Base-by-base conservation (phyloP, 64 coral and sea anemone species). In the Acropora tenuis region DNA sequence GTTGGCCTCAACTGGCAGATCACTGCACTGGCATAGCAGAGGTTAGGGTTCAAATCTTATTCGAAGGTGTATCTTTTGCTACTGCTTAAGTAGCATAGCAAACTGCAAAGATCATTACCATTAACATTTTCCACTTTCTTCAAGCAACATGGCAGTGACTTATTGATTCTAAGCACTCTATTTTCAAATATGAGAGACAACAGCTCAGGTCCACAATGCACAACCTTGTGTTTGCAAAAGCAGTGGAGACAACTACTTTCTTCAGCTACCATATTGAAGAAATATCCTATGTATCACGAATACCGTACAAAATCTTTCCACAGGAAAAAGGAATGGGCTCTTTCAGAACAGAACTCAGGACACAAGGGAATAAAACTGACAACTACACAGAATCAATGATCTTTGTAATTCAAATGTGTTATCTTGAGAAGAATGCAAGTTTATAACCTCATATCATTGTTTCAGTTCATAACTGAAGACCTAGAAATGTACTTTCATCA, bases 311-410 rank as follows among this genome's bases (percentile, higher is more conserved):
- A 63, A 63, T 8, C 59, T 63, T 13, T 63, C 15, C 9, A 63
- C 59, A 63, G 59, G 59, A 63, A 63, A 63, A 63, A 92, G 18
- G 58, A 30, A 18, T 92, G 59, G 59, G 30, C 30, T 86, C 73
- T 20, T 68, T 87, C 11, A 11, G 75, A 16, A 8, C 11, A 1
- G 74, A 84, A 50, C 74, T 92, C 0, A 92, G 72, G 68, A 86
- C 90, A 52, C 69, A 74, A 6, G 90, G 90, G 2, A 92, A 92
- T 55, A 92, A 92, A 3, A 92, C 75, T 18, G 90, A 92, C 40
- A 87, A 92, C 61, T 87, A 87, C 77, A 87, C 90, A 2, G 83
- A 93, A 30, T 93, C 91, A n/a, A 93, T 87, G 83, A 87, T 93
- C 63, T 52, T 63, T 63, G 79, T 94, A 8, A 8, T 94, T 94